A percentile compares a stretch with the other conserved stretches of the same genome.
Evolutionary conservation across 1,140 invertebrate genomes (phyloP).

Genomic region (Drosophila paulistorum): DNA sequence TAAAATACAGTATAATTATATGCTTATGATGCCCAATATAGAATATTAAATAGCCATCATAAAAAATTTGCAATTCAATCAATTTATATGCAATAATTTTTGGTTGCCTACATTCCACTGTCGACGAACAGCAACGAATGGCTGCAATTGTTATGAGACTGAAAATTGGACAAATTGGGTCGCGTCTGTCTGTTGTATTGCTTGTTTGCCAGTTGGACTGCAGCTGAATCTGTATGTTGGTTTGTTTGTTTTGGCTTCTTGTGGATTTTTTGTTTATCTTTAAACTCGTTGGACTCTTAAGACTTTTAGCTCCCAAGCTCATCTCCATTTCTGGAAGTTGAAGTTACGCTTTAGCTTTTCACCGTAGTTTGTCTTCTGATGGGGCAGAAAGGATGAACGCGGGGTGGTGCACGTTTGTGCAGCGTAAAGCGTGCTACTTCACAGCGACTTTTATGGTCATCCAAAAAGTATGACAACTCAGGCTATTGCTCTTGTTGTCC

Average conservation of each 20-base stretch:
- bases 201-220: neutral
- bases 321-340: constrained; percentile 30
- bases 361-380: constrained; percentile 16
- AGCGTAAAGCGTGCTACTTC: constrained; percentile 69
- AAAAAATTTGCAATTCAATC: neutral
- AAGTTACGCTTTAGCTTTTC: constrained; percentile 63
- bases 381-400: neutral
- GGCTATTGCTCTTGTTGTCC: constrained; percentile 69
- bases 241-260: constrained; percentile 12
- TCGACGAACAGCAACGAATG: neutral
- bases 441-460: constrained; percentile 80
- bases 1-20: neutral
- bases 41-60: too few relatives aligned
- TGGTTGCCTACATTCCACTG: constrained; percentile 12
- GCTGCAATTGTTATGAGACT: constrained; percentile 12
- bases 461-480: constrained; percentile 79
- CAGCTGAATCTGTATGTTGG: constrained; percentile 11
- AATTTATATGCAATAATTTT: constrained; percentile 4
- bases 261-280: constrained; percentile 70
- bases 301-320: constrained; percentile 56
- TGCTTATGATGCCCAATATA: neutral
- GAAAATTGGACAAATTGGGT: constrained; percentile 8
- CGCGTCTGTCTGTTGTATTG: constrained; percentile 2
- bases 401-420: neutral
- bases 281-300: constrained; percentile 69